Conservation (phyloP, 35 echinoderm and acorn worm species). For the Heliocidaris erythrogramma region DNA sequence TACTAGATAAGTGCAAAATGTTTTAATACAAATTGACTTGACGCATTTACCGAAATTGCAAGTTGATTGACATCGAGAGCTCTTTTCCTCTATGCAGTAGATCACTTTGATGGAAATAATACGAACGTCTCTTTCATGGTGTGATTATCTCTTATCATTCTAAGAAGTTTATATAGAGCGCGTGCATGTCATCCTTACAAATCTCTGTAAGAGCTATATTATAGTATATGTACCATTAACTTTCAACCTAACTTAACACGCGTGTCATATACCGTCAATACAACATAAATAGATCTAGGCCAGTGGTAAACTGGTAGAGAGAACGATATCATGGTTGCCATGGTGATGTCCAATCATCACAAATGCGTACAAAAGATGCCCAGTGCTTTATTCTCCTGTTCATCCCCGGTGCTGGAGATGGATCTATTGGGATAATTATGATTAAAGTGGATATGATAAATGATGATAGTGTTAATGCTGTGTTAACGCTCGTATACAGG, state of each 20-base stretch:
- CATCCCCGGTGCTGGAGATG: neutral
- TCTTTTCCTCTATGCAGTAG: no score
- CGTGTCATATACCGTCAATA: neutral
- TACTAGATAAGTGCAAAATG: no score
- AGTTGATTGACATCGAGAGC: no score
- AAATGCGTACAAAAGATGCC: neutral
- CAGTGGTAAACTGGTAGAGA: neutral
- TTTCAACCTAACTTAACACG: neutral
- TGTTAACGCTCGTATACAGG: neutral
- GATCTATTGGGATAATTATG: neutral
- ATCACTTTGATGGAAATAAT: no score
- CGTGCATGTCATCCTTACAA: neutral
- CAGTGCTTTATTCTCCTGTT: neutral
- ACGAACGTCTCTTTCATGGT: no score
- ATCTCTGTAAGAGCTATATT: neutral
- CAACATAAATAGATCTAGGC: neutral
- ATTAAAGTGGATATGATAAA: neutral
- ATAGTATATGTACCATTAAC: neutral
- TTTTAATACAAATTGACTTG: no score
- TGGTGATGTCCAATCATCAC: neutral
- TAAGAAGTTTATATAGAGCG: no score
- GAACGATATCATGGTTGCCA: neutral
- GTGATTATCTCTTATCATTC: no score
- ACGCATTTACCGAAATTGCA: no score
- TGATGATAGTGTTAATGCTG: neutral